Conservation (phyloP, 1,140 invertebrate genomes). For the Tyrophagus putrescentiae region DNA sequence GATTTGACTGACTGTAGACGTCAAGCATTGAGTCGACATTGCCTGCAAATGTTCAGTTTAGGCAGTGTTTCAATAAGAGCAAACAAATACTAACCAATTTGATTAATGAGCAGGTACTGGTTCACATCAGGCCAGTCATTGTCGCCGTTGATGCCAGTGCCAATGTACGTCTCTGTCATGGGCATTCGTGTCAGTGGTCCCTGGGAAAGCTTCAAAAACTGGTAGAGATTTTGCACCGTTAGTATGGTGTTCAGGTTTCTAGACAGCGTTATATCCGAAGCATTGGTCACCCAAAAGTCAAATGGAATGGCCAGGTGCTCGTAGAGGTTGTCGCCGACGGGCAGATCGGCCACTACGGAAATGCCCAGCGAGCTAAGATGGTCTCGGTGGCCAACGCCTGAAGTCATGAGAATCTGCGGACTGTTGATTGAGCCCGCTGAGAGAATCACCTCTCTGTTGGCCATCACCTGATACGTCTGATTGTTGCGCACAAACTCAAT, state of each 20-base stretch:
- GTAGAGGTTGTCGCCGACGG: conserved; percentile 36
- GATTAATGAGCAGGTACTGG: background rate
- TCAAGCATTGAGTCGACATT: background rate
- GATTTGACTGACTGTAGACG: background rate
- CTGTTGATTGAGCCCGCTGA: conserved; percentile 73
- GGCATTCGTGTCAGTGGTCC: background rate
- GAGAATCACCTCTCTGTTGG: conserved; percentile 39
- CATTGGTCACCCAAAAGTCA: background rate
- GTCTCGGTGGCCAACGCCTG: conserved; percentile 45
- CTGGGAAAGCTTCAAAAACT: background rate
- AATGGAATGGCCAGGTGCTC: conserved; percentile 48
- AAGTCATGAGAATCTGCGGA: conserved; percentile 75
- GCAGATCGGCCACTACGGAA: conserved; percentile 29
- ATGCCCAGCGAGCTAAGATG: conserved; percentile 20
- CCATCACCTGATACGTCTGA: background rate
- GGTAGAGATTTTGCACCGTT: background rate
- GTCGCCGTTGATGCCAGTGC: background rate
- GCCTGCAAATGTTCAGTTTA: background rate
- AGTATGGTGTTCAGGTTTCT: background rate
- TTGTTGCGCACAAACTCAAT: conserved; percentile 1
- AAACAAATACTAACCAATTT: background rate
- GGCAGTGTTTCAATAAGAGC: background rate
- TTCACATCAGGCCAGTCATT: background rate
- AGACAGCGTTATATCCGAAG: background rate
- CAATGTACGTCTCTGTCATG: background rate